phyloP scores from a whole-genome alignment of 2,888 invertebrate species.

The Mylabris sibirica region DNA sequence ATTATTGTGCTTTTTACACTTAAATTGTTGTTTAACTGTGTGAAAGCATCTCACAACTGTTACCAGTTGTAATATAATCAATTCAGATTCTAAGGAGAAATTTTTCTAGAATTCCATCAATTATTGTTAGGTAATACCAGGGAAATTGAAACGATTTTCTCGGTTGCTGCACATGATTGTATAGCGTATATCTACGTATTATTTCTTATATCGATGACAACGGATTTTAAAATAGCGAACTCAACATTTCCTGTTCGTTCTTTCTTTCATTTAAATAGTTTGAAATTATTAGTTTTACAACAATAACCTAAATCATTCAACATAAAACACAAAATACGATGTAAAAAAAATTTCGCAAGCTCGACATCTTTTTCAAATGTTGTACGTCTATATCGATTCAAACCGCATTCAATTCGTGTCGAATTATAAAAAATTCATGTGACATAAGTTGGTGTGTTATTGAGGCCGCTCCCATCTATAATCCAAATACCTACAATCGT shows the following conservation, averaged over 20 bases:
- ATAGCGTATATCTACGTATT: not conserved
- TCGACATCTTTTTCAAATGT: no score
- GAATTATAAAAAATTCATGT: not conserved
- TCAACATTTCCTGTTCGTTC: not conserved
- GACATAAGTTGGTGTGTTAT: constrained; percentile 8
- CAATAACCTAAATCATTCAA: not conserved
- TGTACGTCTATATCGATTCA: not conserved
- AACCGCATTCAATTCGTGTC: constrained; percentile 2
- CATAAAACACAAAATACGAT: no score
- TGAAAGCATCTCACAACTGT: not conserved
- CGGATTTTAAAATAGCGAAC: not conserved
- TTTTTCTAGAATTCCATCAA: not conserved
- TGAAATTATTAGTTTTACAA: not conserved
- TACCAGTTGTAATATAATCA: not conserved
- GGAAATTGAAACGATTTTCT: not conserved
- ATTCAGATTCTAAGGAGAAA: not conserved
- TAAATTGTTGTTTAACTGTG: not conserved
- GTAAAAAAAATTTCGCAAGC: not conserved
- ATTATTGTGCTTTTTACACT: no score
- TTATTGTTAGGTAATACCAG: not conserved
- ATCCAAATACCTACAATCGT: not conserved
- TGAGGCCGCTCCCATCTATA: constrained; percentile 7
- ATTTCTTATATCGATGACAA: not conserved
- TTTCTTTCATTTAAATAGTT: not conserved
- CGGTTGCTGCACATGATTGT: constrained; percentile 4